These are phyloP conservation scores for Apamea monoglypha DNA, from an alignment of 2,888 invertebrate genomes.

Conservation along the genomic window DNA sequence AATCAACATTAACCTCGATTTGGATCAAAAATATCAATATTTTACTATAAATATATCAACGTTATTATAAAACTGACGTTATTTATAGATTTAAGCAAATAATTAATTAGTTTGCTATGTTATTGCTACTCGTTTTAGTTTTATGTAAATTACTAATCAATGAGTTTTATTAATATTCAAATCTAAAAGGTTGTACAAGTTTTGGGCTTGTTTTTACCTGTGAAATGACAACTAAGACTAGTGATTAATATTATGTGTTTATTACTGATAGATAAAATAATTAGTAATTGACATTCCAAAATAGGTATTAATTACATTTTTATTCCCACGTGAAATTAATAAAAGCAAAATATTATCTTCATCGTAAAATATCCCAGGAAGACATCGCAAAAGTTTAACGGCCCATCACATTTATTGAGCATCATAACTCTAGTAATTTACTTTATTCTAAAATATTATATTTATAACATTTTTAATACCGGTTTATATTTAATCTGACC, in stretches of 20 bases:
- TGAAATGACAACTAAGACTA: background rate
- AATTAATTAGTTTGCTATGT: slow-evolving; percentile 60
- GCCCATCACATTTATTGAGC: slow-evolving; percentile 45
- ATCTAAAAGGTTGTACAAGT: slow-evolving; percentile 23
- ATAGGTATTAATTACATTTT: slow-evolving; percentile 7
- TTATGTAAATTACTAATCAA: slow-evolving; percentile 63
- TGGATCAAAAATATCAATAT: slow-evolving; percentile 59
- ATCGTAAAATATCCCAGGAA: slow-evolving; percentile 42
- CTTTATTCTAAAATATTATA: slow-evolving; percentile 37
- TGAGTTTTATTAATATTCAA: slow-evolving; percentile 54
- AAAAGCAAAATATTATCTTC: slow-evolving; percentile 39
- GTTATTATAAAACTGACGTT: slow-evolving; percentile 62
- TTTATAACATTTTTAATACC: slow-evolving; percentile 34
- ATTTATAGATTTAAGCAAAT: slow-evolving; percentile 59
- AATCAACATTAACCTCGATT: slow-evolving; percentile 64
- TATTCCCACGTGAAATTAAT: slow-evolving; percentile 27
- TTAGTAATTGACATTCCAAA: slow-evolving; percentile 1
- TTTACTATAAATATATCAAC: slow-evolving; percentile 63
- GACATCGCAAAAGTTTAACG: slow-evolving; percentile 44
- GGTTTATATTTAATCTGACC: slow-evolving; percentile 34
- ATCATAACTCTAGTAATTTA: slow-evolving; percentile 49
- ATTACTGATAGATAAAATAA: background rate
- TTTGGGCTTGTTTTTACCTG: slow-evolving; percentile 3
- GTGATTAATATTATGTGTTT: slow-evolving; percentile 3
- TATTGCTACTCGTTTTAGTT: slow-evolving; percentile 67